These are phyloP conservation scores for Drosophila leonis DNA, from an alignment of 2,888 invertebrate genomes.

Conservation along the genomic window DNA sequence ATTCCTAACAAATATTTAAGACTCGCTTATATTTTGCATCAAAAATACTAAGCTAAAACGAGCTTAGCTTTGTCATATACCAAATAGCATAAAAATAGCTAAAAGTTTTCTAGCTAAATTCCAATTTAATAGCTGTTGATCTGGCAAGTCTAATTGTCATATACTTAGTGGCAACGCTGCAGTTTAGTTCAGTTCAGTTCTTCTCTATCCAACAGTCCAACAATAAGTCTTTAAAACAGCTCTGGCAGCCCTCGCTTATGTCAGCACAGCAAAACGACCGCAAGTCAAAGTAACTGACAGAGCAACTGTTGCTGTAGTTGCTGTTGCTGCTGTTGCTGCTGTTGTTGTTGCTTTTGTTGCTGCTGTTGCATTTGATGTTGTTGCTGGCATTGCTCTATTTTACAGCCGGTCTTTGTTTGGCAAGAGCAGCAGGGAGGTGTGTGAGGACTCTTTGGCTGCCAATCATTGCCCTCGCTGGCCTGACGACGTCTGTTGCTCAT, in stretches of 20 bases:
- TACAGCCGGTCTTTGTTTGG: slow-evolving; percentile 58
- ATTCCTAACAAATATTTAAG: no score
- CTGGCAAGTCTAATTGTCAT: no score
- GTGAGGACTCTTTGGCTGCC: slow-evolving; percentile 51
- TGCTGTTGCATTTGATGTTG: slow-evolving; percentile 23
- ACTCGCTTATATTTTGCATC: no score
- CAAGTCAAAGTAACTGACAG: slow-evolving; percentile 64
- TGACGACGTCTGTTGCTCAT: slow-evolving; percentile 68
- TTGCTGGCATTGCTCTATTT: slow-evolving; percentile 72
- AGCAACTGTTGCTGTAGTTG: slow-evolving; percentile 47
- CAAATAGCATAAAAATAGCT: no score
- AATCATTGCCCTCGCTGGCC: slow-evolving; percentile 64
- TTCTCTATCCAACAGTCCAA: no score
- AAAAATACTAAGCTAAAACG: no score
- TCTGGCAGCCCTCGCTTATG: slow-evolving; percentile 46
- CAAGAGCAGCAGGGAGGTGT: not conserved
- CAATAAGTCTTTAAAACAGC: not conserved
- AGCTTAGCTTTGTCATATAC: no score
- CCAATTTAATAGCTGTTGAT: no score
- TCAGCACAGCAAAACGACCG: slow-evolving; percentile 54
- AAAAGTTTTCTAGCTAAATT: no score
- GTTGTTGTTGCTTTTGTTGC: slow-evolving; percentile 28
- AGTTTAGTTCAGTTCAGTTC: no score
- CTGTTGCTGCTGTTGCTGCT: slow-evolving; percentile 54
- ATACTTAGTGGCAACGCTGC: no score